Evolutionary conservation across 2,797 vertebrate genomes (phyloP).

Genomic region (Margarornis squamiger): DNA sequence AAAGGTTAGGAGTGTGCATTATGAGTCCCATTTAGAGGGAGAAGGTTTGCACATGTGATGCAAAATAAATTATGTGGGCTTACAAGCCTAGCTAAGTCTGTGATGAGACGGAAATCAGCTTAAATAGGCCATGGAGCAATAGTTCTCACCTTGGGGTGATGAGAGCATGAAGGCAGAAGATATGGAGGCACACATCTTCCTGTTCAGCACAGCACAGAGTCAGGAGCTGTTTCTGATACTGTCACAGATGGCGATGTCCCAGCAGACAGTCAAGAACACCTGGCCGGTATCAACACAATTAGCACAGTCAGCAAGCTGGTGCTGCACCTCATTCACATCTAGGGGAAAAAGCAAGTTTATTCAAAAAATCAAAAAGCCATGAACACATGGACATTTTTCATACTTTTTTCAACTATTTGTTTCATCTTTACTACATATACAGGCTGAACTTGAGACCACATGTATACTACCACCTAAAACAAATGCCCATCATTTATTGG

Average conservation of each 20-base stretch:
- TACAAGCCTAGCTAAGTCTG: background rate
- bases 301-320: background rate
- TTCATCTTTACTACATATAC: background rate
- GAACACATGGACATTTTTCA: background rate
- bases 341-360: background rate
- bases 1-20: background rate
- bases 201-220: background rate
- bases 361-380: background rate
- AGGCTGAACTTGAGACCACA: background rate
- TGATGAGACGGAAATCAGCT: background rate
- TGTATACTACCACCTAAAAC: background rate
- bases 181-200: background rate
- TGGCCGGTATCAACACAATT: background rate
- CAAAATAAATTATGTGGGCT: background rate
- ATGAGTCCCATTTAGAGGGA: background rate
- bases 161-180: background rate
- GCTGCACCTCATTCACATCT: background rate
- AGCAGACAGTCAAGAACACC: background rate
- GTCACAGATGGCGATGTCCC: background rate
- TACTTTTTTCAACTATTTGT: background rate
- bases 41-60: background rate
- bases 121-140: background rate
- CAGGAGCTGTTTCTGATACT: background rate
- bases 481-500: background rate
- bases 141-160: background rate